Conservation (phyloP, 2,888 invertebrate genomes). For the Drosophila kanekoi region DNA sequence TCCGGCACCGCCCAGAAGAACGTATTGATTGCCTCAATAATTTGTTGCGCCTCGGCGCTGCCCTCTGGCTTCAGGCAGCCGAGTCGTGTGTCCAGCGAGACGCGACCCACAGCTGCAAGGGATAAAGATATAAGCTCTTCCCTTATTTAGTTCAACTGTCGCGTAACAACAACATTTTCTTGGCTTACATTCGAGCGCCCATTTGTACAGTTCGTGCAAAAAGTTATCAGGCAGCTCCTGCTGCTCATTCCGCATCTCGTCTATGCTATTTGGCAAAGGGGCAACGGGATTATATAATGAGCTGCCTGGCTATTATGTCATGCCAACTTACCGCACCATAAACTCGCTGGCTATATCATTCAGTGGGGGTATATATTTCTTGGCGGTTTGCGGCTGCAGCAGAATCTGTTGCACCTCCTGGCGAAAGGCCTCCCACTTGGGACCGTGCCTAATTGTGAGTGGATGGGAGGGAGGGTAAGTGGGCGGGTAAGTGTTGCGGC, state of each 20-base stretch:
- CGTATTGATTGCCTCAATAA: slow-evolving; percentile 91
- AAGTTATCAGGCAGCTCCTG: slow-evolving; percentile 92
- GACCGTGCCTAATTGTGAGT: slow-evolving; percentile 89
- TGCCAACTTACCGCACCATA: slow-evolving; percentile 87
- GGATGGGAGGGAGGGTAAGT: not conserved
- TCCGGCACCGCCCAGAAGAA: slow-evolving; percentile 92
- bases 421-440: slow-evolving; percentile 94
- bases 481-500: not conserved
- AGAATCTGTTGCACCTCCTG: slow-evolving; percentile 93
- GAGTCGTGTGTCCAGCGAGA: slow-evolving; percentile 92
- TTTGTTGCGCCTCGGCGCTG: slow-evolving; percentile 89
- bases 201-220: slow-evolving; percentile 94
- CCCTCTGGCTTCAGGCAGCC: slow-evolving; percentile 88
- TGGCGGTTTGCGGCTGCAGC: slow-evolving; percentile 92
- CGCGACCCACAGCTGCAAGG: slow-evolving; percentile 90
- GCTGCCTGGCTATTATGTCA: slow-evolving; percentile 15
- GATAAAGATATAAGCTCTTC: not conserved
- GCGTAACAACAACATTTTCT: slow-evolving; percentile 6
- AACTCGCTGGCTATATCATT: slow-evolving; percentile 92
- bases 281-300: slow-evolving; percentile 7
- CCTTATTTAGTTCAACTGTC: not conserved
- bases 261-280: slow-evolving; percentile 86
- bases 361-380: slow-evolving; percentile 90
- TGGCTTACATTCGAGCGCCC: slow-evolving; percentile 96
- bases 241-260: slow-evolving; percentile 87